Conservation (phyloP, 2,888 invertebrate genomes). For the Tiphia femorata region DNA sequence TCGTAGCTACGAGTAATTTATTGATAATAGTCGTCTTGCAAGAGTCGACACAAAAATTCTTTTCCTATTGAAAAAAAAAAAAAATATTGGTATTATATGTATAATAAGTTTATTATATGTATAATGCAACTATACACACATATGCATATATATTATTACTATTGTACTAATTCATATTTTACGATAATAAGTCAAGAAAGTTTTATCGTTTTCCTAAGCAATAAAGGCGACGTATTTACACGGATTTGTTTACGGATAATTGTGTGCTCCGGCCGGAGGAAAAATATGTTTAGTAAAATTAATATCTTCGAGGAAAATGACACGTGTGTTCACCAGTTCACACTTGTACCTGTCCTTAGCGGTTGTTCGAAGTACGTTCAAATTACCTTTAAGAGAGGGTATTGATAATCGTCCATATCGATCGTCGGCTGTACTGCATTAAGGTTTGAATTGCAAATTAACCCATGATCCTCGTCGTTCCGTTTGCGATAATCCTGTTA, state of each 20-base stretch:
- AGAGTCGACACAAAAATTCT: constrained; percentile 24
- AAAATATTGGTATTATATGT: too few species aligned
- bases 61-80: constrained; percentile 44
- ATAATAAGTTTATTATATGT: too few species aligned
- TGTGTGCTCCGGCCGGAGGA: too few species aligned
- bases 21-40: constrained; percentile 15
- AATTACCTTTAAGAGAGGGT: background rate
- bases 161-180: constrained; percentile 49
- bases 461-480: background rate
- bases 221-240: constrained; percentile 1
- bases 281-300: too few species aligned
- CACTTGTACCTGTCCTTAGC: too few species aligned
- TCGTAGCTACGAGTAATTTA: constrained; percentile 16
- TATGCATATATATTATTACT: constrained; percentile 46
- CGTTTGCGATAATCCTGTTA: background rate
- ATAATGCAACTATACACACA: background rate
- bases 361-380: background rate
- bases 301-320: too few species aligned
- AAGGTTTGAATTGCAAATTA: constrained; percentile 40
- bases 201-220: constrained; percentile 1
- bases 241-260: background rate
- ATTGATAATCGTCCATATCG: constrained; percentile 25
- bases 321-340: too few species aligned
- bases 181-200: constrained; percentile 42
- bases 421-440: constrained; percentile 23